Base-by-base conservation (phyloP, 92 coral and sea anemone genomes). In the Anthopleura xanthogrammica region DNA sequence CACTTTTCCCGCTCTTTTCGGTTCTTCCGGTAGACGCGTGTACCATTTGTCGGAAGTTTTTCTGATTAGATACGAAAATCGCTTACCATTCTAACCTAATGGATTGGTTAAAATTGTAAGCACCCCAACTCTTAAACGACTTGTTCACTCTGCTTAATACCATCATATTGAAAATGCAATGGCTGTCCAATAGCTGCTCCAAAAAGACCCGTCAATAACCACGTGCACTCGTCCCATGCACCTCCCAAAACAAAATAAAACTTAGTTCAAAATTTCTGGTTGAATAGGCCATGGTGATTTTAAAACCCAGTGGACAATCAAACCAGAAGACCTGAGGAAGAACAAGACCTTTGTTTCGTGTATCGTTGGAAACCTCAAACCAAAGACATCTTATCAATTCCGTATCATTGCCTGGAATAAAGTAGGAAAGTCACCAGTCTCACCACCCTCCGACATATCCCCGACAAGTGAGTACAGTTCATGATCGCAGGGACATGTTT, bases 401-500 rank as follows among this genome's bases (percentile, higher is more conserved):
- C 85, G 95, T 72, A 94, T 96, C 80, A 83, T 92, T 80, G 96
- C 98, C 1, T 86, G 91, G 95, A 96, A 96, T 88, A 81, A 83
- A 39, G 83, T 87, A 41, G 99, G 95, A 4, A 57, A 56, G 13
- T 96, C 99, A 22, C 75, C 71, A n/a, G 94, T 98, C 0, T 94
- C 98, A 7, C 87, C 77, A 6, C 89, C 97, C 17, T 96, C 99
- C 7, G 92, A 92, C 54, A 88, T 77, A 72, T 83, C 89, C 24
- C 22, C 81, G 3, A 96, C 99, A 83, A 91, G 99, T 96, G 77
- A 88, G 88, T 74, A 48, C 11, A 29, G 36, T 29, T 29, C 36
- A 29, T 29, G 36, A 29, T 29, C 36, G 36, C 36, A 29, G 36
- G 36, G 36, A 29, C 36, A 29, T 29, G 36, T 29, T 29, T 29